These are phyloP conservation scores for Cantharis rufa DNA, from an alignment of 2,888 invertebrate genomes.

Conservation along the genomic window DNA sequence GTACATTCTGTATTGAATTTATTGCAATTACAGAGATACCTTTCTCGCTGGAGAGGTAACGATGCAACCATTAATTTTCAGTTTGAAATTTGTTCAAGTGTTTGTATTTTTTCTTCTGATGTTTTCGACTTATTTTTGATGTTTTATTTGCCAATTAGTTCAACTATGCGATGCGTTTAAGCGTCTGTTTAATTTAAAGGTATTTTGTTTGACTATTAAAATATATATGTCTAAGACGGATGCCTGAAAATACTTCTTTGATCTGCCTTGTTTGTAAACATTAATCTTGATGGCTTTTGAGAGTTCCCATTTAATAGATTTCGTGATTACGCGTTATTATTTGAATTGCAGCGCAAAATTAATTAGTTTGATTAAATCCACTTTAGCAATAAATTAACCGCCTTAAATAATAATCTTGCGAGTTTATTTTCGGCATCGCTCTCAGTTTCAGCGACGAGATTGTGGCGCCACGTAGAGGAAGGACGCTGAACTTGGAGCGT, in stretches of 20 bases:
- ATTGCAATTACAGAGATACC: background rate
- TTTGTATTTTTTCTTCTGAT: background rate
- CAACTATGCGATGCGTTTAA: background rate
- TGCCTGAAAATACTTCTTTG: conserved; percentile 19
- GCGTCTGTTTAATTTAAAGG: conserved; percentile 17
- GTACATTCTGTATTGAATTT: background rate
- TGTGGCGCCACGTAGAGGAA: background rate
- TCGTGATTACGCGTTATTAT: background rate
- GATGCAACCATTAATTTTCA: background rate
- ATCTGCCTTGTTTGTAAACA: conserved; percentile 3
- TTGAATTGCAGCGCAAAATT: background rate
- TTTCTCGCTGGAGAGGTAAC: background rate
- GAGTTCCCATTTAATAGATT: background rate
- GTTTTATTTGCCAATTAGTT: conserved; percentile 9
- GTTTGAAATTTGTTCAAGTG: background rate
- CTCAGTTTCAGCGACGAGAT: background rate
- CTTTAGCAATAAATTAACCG: too few species aligned
- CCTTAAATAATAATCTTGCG: background rate
- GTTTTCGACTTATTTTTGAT: background rate
- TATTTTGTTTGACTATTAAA: conserved; percentile 18
- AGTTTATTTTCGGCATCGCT: background rate
- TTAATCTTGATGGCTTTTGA: background rate
- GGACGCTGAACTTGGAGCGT: background rate
- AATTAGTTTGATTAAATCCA: background rate
- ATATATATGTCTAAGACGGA: conserved; percentile 17